Conservation (phyloP, 2,888 invertebrate genomes). For the Cepaea hortensis region DNA sequence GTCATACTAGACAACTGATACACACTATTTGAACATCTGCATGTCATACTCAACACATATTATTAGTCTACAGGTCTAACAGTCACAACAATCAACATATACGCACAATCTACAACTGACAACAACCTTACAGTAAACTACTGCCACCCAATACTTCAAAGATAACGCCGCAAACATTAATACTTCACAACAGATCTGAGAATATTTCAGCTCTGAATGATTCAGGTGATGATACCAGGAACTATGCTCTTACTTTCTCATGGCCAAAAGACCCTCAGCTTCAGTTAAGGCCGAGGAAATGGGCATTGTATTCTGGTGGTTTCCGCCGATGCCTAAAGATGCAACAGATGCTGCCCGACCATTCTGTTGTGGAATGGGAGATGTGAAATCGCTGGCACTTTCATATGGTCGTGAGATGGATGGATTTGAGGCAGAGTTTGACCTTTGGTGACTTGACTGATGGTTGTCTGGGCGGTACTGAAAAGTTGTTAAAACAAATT, state of each 20-base stretch:
- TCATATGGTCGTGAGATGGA: neutral
- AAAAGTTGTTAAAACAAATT: neutral
- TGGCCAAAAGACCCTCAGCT: conserved; percentile 52
- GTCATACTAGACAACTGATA: too few relatives aligned
- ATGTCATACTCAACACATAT: too few relatives aligned
- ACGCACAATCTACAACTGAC: too few relatives aligned
- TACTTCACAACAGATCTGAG: neutral
- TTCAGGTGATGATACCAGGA: neutral
- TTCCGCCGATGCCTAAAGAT: conserved; percentile 56
- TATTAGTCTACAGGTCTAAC: too few relatives aligned
- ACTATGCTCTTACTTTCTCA: conserved; percentile 7
- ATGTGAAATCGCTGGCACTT: conserved; percentile 21
- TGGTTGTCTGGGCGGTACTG: conserved; percentile 57
- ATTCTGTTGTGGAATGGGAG: conserved; percentile 10
- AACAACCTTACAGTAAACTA: too few relatives aligned
- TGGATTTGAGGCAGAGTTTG: neutral
- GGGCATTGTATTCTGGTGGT: conserved; percentile 56
- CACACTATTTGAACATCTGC: too few relatives aligned
- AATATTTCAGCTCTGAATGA: neutral
- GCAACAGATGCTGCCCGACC: conserved; percentile 51
- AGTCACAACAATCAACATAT: too few relatives aligned
- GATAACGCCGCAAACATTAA: neutral
- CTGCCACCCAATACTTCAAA: too few relatives aligned
- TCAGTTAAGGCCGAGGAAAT: conserved; percentile 59
- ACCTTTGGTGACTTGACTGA: conserved; percentile 14